These are phyloP conservation scores for Meriones unguiculatus DNA, from an alignment of 2,113 vertebrate species.

Conservation along the genomic window DNA sequence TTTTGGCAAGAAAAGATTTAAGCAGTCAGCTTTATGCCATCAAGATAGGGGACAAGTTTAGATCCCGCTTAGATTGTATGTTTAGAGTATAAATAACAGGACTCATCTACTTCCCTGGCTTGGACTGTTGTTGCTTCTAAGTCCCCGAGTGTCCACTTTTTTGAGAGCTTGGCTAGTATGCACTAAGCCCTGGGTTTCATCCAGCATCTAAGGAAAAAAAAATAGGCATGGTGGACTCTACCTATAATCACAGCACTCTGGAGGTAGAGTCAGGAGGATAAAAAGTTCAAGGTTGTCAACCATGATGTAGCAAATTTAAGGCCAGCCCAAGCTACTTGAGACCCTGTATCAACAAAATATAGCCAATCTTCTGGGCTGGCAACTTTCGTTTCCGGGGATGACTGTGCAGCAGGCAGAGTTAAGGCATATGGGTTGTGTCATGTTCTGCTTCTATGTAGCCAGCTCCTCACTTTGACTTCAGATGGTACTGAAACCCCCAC, in stretches of 20 bases:
- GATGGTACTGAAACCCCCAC: not conserved
- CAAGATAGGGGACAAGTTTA: not conserved
- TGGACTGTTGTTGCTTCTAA: not conserved
- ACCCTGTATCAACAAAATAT: not conserved
- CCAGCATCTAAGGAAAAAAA: not conserved
- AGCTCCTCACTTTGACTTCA: not conserved
- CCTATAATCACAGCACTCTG: not conserved
- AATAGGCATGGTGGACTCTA: not conserved
- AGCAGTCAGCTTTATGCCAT: not conserved
- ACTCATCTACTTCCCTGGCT: too few species aligned
- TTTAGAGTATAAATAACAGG: not conserved
- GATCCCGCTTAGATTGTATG: not conserved
- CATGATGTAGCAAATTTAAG: not conserved
- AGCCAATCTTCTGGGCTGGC: not conserved
- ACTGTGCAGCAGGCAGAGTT: not conserved
- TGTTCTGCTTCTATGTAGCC: too few species aligned
- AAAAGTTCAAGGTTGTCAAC: not conserved
- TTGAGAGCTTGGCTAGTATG: not conserved
- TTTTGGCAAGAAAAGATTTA: not conserved
- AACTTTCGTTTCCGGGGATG: rapidly evolving
- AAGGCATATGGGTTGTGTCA: rapidly evolving
- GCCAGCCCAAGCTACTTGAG: not conserved
- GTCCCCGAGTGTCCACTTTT: not conserved
- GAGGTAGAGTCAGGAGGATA: not conserved
- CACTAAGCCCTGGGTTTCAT: not conserved